Evolutionary conservation across 2,113 vertebrate species (phyloP), one percentile per base, ranked within the genome.

Genomic region (Pteronura brasiliensis): DNA sequence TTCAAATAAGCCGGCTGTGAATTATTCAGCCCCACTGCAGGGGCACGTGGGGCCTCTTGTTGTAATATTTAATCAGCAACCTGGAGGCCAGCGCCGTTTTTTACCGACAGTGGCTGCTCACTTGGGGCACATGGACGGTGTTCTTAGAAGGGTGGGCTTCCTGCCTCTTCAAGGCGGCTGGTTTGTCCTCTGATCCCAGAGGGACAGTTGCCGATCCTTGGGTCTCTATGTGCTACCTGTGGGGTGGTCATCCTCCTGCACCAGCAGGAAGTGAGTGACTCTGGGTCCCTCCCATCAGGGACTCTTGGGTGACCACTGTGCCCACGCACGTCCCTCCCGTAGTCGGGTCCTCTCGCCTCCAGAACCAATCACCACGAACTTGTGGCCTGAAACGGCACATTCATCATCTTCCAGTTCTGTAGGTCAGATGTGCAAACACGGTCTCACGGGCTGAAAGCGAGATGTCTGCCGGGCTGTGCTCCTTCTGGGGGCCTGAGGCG

Each of bases 1-100:
- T 97, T 95, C 93, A 79, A 44, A 97, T 87, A 42, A 29, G 95
- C 69, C 90, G 4, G 1, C 90, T 0, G 0, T 95, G 95, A 85
- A 93, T 97, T 92, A 87, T 97, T 92, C 98, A 92, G 97, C 57
- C 65, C 55, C 15, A 63, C 92, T 89, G 91, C 47, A 20, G 96
- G 92, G 95, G 61, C 76, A 49, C 23, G n/a, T 3, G 86, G 72
- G 92, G 57, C 93, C 49, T 0, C 63, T 93, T 69, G n/a, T 71
- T 81, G 90, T 96, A 20, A 15, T 57, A 0, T 89, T 94, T 86
- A 72, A 36, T 95, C 18, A 23, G 74, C 0, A 23, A 20, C 90
- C 76, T 20, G 42, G 90, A 96, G 89, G 83, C 49, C 44, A 6
- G 61, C 25, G 0, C 71, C 0, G 0, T 47, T n/a, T 25, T 18